phyloP scores from a whole-genome alignment of 2,888 invertebrate species.

The Drosophila imparisetae region DNA sequence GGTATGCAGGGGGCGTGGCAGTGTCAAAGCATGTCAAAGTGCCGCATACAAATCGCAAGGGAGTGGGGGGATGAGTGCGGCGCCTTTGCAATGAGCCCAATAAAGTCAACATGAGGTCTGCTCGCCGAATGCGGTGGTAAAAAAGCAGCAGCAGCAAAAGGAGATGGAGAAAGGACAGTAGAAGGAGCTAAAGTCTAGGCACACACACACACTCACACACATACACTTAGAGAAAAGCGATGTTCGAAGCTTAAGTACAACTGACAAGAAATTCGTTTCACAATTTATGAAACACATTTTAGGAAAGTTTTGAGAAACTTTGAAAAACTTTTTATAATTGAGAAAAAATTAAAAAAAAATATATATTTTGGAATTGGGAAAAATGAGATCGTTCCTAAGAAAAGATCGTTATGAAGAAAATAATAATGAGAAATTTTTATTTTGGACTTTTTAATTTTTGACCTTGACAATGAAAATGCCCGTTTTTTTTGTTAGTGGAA shows the following conservation, averaged over 20 bases:
- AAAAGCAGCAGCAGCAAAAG: not conserved
- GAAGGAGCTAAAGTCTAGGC: slow-evolving; percentile 23
- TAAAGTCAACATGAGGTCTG: slow-evolving; percentile 69
- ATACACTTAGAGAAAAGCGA: slow-evolving; percentile 14
- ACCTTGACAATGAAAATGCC: not conserved
- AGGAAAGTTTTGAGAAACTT: not conserved
- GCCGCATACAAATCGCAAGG: slow-evolving; percentile 39
- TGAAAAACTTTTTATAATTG: not conserved
- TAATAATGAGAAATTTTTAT: not conserved
- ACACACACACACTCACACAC: not conserved
- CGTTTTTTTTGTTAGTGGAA: not conserved
- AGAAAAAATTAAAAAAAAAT: not conserved
- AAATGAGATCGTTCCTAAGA: not conserved
- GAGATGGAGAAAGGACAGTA: slow-evolving; percentile 1
- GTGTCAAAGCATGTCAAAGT: slow-evolving; percentile 77
- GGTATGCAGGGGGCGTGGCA: slow-evolving; percentile 40
- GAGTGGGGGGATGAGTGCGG: slow-evolving; percentile 34
- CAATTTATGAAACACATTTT: not conserved
- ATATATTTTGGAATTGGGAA: not conserved
- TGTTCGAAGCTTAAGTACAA: no score
- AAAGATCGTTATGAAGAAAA: not conserved
- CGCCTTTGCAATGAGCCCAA: slow-evolving; percentile 76
- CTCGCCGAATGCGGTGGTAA: slow-evolving; percentile 11
- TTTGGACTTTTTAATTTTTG: not conserved
- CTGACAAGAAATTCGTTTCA: not conserved